Evolutionary conservation across 2,888 invertebrate species (phyloP).

Genomic region (Papilio elwesi): DNA sequence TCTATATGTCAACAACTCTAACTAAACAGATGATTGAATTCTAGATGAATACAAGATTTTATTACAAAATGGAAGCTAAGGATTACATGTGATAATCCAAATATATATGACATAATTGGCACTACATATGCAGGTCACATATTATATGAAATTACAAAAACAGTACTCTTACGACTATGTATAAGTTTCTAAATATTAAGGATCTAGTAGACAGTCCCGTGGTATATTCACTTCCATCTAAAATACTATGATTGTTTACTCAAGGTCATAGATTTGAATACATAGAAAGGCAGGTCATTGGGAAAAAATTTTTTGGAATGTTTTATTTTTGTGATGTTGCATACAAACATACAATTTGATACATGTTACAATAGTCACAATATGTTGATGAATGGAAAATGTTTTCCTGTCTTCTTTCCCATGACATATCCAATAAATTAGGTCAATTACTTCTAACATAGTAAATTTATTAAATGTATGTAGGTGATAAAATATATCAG

Average conservation of each 20-base stretch:
- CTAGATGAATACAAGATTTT: conserved; percentile 57
- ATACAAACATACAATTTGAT: background rate
- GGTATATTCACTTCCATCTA: conserved; percentile 30
- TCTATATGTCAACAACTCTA: conserved; percentile 58
- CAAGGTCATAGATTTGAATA: conserved; percentile 13
- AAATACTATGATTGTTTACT: conserved; percentile 26
- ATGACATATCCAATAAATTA: background rate
- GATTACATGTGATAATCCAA: conserved; percentile 51
- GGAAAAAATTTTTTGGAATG: background rate
- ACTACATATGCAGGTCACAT: conserved; percentile 79
- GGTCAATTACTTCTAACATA: background rate
- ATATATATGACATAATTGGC: conserved; percentile 74
- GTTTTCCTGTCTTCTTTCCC: background rate
- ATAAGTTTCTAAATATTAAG: conserved; percentile 59
- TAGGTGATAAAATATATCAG: background rate
- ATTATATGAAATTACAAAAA: conserved; percentile 75
- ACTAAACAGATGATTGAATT: conserved; percentile 44
- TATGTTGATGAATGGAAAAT: background rate
- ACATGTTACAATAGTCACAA: background rate
- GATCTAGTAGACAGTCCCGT: conserved; percentile 47
- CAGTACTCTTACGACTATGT: conserved; percentile 45
- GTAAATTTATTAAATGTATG: background rate
- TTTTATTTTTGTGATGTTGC: no score
- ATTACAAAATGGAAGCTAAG: conserved; percentile 64
- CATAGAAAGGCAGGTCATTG: conserved; percentile 17